Conservation (phyloP, 1,140 invertebrate species). For the Drosophila repleta region DNA sequence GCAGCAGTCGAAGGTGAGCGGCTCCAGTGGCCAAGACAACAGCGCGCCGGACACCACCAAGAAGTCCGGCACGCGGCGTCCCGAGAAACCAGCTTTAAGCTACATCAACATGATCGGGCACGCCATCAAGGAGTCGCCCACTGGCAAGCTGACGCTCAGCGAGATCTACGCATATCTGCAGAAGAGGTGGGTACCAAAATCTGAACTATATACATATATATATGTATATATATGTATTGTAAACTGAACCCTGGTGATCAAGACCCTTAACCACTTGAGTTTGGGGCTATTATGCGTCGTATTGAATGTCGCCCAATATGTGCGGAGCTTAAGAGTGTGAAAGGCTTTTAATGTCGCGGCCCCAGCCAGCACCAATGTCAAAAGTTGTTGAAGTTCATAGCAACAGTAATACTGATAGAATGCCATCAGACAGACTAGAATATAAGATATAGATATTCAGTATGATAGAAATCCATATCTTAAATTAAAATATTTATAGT, state of each 20-base stretch:
- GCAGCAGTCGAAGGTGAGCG: slow-evolving; percentile 28
- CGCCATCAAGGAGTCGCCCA: slow-evolving; percentile 97
- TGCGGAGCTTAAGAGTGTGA: slow-evolving; percentile 13
- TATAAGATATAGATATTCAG: no score
- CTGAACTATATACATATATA: not conserved
- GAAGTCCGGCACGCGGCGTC: slow-evolving; percentile 88
- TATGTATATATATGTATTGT: not conserved
- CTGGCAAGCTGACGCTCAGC: slow-evolving; percentile 92
- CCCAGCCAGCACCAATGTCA: not conserved
- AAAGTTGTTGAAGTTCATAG: no score
- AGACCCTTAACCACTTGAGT: slow-evolving; percentile 26
- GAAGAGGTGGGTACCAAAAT: slow-evolving; percentile 86
- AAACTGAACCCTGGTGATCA: slow-evolving; percentile 84
- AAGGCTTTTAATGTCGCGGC: slow-evolving; percentile 6
- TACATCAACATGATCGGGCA: slow-evolving; percentile 99
- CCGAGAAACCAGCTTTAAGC: slow-evolving; percentile 98
- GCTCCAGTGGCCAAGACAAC: slow-evolving; percentile 25
- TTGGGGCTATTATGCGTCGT: not conserved
- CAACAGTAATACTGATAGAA: no score
- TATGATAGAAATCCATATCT: no score
- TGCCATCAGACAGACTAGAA: no score
- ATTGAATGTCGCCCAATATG: slow-evolving; percentile 13
- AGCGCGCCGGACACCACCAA: slow-evolving; percentile 73
- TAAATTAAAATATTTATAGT: not conserved
- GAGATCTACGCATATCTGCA: slow-evolving; percentile 96